Conservation (phyloP, 2,888 invertebrate genomes). For the Himalopsyche japonica region DNA sequence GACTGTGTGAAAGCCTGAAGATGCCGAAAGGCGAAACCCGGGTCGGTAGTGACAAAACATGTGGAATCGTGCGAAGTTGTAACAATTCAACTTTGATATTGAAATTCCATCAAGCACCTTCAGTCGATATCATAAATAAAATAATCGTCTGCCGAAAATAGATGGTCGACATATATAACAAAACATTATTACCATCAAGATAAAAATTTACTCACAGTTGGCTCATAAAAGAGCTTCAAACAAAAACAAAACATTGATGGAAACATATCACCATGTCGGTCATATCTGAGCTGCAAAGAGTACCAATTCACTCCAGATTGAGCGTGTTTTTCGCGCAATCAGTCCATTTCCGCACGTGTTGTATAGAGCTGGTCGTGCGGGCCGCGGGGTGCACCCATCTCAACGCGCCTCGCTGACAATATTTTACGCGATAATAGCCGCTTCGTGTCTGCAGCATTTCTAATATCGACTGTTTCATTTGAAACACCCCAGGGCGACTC, state of each 20-base stretch:
- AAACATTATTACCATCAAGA: no score
- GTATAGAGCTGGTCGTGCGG: conserved; percentile 7
- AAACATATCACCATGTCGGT: background rate
- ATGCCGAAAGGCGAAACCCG: no score
- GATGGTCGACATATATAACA: no score
- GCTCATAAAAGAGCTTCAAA: background rate
- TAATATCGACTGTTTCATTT: conserved; percentile 33
- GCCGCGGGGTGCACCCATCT: conserved; percentile 23
- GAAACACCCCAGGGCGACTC: conserved; percentile 30
- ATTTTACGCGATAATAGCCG: conserved; percentile 34
- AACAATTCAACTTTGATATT: no score
- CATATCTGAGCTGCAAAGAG: background rate
- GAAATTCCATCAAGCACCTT: no score
- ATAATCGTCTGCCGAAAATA: no score
- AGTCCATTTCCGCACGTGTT: conserved; percentile 1
- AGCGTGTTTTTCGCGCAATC: conserved; percentile 1
- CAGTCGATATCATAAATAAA: no score
- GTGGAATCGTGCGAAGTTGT: no score
- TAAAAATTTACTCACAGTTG: no score
- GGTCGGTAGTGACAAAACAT: no score
- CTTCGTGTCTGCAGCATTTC: conserved; percentile 34
- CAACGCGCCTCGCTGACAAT: conserved; percentile 26
- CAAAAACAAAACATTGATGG: background rate
- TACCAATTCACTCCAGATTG: background rate
- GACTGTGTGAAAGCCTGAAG: no score